Conservation (phyloP, 1,140 invertebrate genomes). For the Drosophila bocqueti region DNA sequence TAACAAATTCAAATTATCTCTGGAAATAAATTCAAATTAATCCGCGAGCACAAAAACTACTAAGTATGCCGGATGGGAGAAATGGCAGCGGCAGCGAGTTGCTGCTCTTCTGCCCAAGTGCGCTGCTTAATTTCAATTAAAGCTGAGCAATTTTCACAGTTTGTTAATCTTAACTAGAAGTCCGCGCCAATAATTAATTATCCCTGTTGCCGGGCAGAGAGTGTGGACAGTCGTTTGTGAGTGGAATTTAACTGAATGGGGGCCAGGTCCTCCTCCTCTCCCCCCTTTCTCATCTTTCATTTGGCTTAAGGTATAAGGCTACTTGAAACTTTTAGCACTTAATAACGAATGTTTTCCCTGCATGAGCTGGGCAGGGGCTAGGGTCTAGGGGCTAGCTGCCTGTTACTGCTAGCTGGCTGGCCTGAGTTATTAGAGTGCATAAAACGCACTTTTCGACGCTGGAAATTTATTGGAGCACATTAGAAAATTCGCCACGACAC, state of each 20-base stretch:
- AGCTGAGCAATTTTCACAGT: constrained; percentile 69
- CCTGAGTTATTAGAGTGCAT: constrained; percentile 64
- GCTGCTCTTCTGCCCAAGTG: constrained; percentile 38
- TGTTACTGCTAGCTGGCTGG: neutral
- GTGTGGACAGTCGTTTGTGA: constrained; percentile 29
- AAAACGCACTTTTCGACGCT: constrained; percentile 60
- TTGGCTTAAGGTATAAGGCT: constrained; percentile 55
- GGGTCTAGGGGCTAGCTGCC: neutral
- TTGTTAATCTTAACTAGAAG: constrained; percentile 71
- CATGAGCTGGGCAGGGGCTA: constrained; percentile 12
- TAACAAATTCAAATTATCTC: constrained; percentile 62
- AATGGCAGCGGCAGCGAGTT: no score
- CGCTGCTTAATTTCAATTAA: constrained; percentile 69
- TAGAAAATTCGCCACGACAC: constrained; percentile 61
- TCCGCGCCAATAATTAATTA: constrained; percentile 67
- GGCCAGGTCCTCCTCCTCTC: neutral
- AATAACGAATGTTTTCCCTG: constrained; percentile 52
- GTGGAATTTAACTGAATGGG: constrained; percentile 2
- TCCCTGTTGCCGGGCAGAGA: constrained; percentile 36
- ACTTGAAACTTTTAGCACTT: constrained; percentile 65
- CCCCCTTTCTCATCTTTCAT: constrained; percentile 42
- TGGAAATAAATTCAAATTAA: constrained; percentile 60
- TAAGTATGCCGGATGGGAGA: constrained; percentile 24
- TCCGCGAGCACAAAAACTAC: constrained; percentile 53
- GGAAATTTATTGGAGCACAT: constrained; percentile 61